Evolutionary conservation across 2,113 vertebrate species (phyloP), one percentile per base, ranked within the genome.

Genomic region (Leucopsar rothschildi): DNA sequence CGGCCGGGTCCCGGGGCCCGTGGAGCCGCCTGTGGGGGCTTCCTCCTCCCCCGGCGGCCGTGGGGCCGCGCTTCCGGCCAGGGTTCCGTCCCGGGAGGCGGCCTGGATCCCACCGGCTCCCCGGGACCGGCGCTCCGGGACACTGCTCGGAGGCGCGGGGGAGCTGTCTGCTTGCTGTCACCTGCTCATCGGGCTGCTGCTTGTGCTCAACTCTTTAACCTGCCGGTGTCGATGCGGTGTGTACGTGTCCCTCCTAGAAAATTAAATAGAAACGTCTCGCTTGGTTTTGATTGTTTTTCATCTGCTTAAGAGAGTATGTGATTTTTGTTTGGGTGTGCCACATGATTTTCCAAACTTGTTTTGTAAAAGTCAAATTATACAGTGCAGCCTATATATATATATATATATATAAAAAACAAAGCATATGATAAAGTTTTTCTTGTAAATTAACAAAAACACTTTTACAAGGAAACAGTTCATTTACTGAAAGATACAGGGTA

Each of bases 91-190:
- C 40, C 9, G 4, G 2, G 59, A 17, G 71, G 2, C 4, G 79
- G 28, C 29, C 49, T 6, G 22, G 70, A 22, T 37, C 37, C 56
- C 9, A 1, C 40, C 23, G 45, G 29, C 37, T 27, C 3, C 33
- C 40, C 29, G 24, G 55, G 28, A 69, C 11, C 29, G 17, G 42
- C 68, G 14, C 59, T 13, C 68, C 50, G 33, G 60, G 16, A 29
- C 39, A 0, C 45, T 18, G 70, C 69, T 2, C 1, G 2, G 25
- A 24, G 86, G 27, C 40, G 2, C 25, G 22, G 29, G 7, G 19
- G 7, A 45, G 31, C 56, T 39, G 55, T 20, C 29, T 24, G 35
- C 57, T 5, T 2, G 27, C 35, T 39, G 73, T 39, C 81, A 22
- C 40, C 45, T 42, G 88, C 70, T 16, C 19, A 1, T 44, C 69